Base-by-base conservation (phyloP, 1,140 invertebrate genomes). In the Drosophila grimshawi region DNA sequence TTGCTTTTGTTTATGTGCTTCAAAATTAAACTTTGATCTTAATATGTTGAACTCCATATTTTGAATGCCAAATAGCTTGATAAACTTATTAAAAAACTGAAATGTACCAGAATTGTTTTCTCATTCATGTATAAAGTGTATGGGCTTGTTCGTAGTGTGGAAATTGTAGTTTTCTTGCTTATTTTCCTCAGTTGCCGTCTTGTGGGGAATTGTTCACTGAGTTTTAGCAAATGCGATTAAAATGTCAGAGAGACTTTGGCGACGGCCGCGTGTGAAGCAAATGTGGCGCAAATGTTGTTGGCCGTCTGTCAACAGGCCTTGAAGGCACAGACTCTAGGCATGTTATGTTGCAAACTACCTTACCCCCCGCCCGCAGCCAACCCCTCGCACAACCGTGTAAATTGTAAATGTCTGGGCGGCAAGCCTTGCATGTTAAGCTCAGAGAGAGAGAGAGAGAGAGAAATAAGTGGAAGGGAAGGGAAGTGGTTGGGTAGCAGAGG, bases 181-280 rank as follows among this genome's bases (percentile, higher is more conserved):
- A 55, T 30, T 52, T 52, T 65, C 46, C 55, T 10, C 27, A 46
- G 53, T 60, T 49, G 60, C 33, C 35, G 65, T 56, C 63, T 69
- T 66, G 55, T 59, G 78, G 64, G 35, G 86, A 91, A 92, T 89
- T 92, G 90, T 78, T 92, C 90, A 92, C 51, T 92, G 90, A 86
- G 85, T 92, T 89, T 92, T 77, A 86, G 90, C 86, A 92, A 92
- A 92, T 92, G 86, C 90, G 90, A 92, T 92, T 92, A 92, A 92
- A 92, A 92, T 92, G 90, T 92, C 90, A 92, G 77, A 51, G 68
- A 57, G 72, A 76, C 67, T 78, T 66, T 71, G 74, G 60, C 63
- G 80, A 88, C 80, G 82, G 82, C 82, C 56, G 78, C 82, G 88
- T 86, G 88, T 90, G 88, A 90, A 90, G 83, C 81, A 86, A 86